Evolutionary conservation across 2,797 vertebrate species (phyloP), one percentile per base, ranked within the genome.

Genomic region (Sebastes itinus): DNA sequence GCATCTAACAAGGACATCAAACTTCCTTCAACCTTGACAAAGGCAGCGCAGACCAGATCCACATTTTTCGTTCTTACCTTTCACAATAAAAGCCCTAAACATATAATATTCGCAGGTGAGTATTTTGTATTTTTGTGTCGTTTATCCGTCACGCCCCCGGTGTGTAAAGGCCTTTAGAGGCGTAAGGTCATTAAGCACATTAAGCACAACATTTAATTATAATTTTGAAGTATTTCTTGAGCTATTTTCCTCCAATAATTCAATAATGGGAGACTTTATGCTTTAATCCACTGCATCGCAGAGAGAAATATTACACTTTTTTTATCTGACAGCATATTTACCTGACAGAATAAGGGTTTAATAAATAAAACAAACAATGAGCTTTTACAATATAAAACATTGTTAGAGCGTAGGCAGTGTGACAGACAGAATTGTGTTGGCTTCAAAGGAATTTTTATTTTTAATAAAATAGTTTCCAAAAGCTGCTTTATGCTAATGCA

Each of bases 371-470:
- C 32, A 30, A 30, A 56, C 46, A 58, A 68, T 32, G 16, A 65
- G 49, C 0, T 69, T 54, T 55, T 13, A 35, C 55, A 62, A 22
- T 32, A 32, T 22, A 56, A 67, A 59, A 54, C 61, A 38, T 3
- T 49, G 20, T 27, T 23, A 2, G 28, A 33, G 64, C 35, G 70
- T 30, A 28, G 18, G 27, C 35, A 68, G 18, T 28, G 27, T 67
- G 67, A 64, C 64, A 62, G 69, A 66, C 72, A 77, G 22, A 85
- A 75, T 33, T 42, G 59, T 58, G 67, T 28, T 56, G 33, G 8
- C 59, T 79, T 86, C 81, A 72, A 84, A 87, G 20, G 23, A 12
- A 23, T 61, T 66, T 61, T 32, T 22, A n/a, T 75, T 66, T 75
- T 76, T 22, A 49, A 67, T 72, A 28, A 78, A 75, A 68, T 22